Conservation (phyloP, 2,113 vertebrate species). For the Callospermophilus lateralis region DNA sequence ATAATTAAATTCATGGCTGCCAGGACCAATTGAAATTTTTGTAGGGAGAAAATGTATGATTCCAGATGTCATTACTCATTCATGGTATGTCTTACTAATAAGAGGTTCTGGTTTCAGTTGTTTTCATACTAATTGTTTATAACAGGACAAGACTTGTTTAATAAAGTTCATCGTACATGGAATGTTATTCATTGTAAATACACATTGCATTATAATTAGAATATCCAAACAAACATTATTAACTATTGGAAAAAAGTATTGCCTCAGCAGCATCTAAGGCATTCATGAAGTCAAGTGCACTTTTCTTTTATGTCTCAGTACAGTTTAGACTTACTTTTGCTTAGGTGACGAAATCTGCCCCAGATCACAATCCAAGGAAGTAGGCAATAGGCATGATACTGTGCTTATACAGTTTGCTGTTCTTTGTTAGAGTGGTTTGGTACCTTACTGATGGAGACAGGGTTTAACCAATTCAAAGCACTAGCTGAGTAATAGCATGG, state of each 20-base stretch:
- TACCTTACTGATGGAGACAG: neutral
- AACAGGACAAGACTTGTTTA: slow-evolving; percentile 64
- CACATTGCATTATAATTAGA: slow-evolving; percentile 5
- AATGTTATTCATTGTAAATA: slow-evolving; percentile 12
- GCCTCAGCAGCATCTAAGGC: neutral
- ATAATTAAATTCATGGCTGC: slow-evolving; percentile 65
- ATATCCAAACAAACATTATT: slow-evolving; percentile 26
- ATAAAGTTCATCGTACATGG: neutral
- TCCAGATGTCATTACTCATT: slow-evolving; percentile 68
- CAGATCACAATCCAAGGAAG: neutral
- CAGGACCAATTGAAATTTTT: slow-evolving; percentile 70
- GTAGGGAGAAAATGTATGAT: slow-evolving; percentile 57
- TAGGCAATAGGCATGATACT: fast-evolving
- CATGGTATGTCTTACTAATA: slow-evolving; percentile 35
- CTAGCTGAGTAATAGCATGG: neutral
- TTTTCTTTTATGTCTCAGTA: neutral
- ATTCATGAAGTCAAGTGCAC: neutral
- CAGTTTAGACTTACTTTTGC: neutral
- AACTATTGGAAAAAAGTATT: neutral
- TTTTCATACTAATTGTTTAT: slow-evolving; percentile 51
- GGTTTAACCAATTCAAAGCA: neutral
- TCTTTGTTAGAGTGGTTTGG: neutral
- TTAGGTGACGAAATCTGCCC: neutral
- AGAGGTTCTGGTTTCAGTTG: slow-evolving; percentile 53
- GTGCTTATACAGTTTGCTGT: neutral